A percentile compares a stretch with the other conserved stretches of the same genome.
These are phyloP conservation scores for Upupa epops DNA, from an alignment of 2,113 vertebrate genomes.

Conservation along the genomic window DNA sequence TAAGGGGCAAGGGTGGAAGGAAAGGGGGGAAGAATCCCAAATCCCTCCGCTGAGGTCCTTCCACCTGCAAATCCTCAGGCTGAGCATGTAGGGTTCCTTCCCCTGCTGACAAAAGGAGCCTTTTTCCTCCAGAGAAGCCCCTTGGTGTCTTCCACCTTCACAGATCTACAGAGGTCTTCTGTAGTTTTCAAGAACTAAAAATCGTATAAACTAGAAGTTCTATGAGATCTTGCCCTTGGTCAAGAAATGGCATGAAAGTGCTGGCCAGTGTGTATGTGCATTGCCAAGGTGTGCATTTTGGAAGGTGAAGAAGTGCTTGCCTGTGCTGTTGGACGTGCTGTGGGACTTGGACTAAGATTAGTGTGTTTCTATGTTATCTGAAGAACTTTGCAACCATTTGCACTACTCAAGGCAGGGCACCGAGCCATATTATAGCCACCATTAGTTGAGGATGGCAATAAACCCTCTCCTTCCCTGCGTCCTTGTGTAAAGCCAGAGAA, in stretches of 20 bases:
- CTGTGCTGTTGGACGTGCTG: neutral
- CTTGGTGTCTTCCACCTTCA: neutral
- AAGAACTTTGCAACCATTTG: neutral
- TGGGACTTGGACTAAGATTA: neutral
- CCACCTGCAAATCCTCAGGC: neutral
- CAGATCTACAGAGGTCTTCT: neutral
- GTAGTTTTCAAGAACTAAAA: neutral
- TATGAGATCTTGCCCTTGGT: neutral
- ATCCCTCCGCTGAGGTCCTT: neutral
- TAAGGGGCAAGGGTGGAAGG: no score
- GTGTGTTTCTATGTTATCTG: neutral
- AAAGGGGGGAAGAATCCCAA: neutral
- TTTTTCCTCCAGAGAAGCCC: neutral
- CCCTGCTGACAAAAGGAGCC: neutral
- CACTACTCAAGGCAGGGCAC: rapidly evolving
- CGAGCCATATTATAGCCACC: neutral
- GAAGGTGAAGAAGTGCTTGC: rapidly evolving
- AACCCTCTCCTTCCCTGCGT: rapidly evolving
- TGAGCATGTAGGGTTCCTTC: rapidly evolving
- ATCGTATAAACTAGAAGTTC: neutral
- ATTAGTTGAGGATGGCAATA: rapidly evolving
- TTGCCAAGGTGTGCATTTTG: neutral
- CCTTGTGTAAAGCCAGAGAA: neutral
- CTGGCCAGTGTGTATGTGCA: neutral
- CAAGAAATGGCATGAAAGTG: neutral